These are phyloP conservation scores for Macquaria ambigua DNA, from an alignment of 2,113 vertebrate genomes.

Conservation along the genomic window DNA sequence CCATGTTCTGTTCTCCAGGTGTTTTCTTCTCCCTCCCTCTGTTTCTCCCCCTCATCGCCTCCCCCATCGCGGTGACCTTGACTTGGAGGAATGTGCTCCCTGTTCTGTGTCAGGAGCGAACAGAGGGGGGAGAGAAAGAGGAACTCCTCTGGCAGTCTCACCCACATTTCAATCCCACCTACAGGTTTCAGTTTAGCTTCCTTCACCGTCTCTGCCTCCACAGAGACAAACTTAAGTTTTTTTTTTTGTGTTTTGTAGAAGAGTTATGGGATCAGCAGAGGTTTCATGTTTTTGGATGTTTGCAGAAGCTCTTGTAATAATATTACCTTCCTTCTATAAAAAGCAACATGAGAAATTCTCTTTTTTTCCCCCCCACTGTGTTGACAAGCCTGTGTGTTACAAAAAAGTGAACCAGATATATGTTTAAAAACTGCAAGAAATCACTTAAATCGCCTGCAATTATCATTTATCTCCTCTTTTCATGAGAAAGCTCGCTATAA, in stretches of 20 bases:
- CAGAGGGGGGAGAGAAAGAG: conserved; percentile 29
- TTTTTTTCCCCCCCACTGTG: background rate
- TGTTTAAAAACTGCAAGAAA: background rate
- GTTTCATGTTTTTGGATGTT: conserved; percentile 30
- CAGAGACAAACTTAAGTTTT: background rate
- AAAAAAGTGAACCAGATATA: background rate
- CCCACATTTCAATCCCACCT: conserved; percentile 56
- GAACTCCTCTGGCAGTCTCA: conserved; percentile 48
- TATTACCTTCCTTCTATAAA: conserved; percentile 16
- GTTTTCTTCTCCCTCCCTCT: conserved; percentile 66
- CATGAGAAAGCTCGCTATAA: background rate
- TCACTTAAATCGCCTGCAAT: background rate
- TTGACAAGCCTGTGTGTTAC: too few relatives aligned
- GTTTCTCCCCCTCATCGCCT: conserved; percentile 15
- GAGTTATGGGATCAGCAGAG: conserved; percentile 29
- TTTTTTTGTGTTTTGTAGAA: background rate
- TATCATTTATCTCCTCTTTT: too few relatives aligned
- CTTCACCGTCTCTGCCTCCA: background rate
- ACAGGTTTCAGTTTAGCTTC: conserved; percentile 15
- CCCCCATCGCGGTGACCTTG: conserved; percentile 78
- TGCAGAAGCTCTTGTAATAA: conserved; percentile 39
- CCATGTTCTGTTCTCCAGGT: conserved; percentile 77
- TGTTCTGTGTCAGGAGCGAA: conserved; percentile 68
- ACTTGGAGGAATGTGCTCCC: conserved; percentile 82
- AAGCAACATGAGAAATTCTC: conserved; percentile 14